A percentile compares a stretch with the other conserved stretches of the same genome.
Conservation (phyloP, 2,797 vertebrate species). For the Lutjanus campechanus region DNA sequence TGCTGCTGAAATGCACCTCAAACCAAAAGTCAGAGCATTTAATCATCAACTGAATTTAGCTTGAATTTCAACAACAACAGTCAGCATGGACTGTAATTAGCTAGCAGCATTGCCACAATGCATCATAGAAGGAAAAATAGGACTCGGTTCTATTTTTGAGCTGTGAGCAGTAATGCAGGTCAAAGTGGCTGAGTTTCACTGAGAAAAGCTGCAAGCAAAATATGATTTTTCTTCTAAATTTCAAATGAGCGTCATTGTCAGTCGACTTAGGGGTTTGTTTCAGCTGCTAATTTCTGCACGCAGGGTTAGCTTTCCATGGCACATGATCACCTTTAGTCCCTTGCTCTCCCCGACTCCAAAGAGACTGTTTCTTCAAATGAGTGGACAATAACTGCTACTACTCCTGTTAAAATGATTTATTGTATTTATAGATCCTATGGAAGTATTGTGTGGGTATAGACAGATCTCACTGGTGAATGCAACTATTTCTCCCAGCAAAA, state of each 20-base stretch:
- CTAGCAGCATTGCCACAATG: not conserved
- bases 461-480: conserved; percentile 32
- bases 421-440: conserved; percentile 79
- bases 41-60: not conserved
- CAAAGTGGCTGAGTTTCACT: not conserved
- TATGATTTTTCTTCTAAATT: conserved; percentile 20
- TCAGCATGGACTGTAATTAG: conserved; percentile 1
- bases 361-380: conserved; percentile 49
- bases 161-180: conserved; percentile 1
- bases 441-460: conserved; percentile 53
- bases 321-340: conserved; percentile 32
- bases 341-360: conserved; percentile 41
- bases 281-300: conserved; percentile 5
- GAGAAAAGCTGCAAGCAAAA: conserved; percentile 16
- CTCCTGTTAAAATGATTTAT: conserved; percentile 59
- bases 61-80: conserved; percentile 3
- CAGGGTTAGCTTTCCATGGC: conserved; percentile 39
- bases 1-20: conserved; percentile 9
- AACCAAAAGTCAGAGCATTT: conserved; percentile 17
- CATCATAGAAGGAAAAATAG: conserved; percentile 20
- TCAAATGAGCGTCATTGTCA: not conserved
- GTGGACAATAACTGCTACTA: conserved; percentile 46
- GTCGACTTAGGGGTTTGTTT: not conserved
- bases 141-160: conserved; percentile 28
- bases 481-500: conserved; percentile 39